Conservation (phyloP, 1,140 invertebrate species). For the Microplitis demolitor region DNA sequence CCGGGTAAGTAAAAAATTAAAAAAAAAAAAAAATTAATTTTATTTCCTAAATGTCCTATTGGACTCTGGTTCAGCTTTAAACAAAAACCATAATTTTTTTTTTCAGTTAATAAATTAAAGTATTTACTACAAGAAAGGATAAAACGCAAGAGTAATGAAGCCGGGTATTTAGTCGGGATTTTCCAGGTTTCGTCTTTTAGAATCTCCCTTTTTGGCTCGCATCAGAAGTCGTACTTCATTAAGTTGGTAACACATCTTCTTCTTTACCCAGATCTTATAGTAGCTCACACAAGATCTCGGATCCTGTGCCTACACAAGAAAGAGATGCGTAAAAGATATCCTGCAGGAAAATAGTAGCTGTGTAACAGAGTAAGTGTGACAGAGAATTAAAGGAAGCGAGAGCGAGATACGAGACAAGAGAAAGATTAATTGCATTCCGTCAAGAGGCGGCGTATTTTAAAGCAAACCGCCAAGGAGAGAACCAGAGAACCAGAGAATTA, state of each 20-base stretch:
- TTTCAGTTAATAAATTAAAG: too few species aligned
- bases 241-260: slow-evolving; percentile 60
- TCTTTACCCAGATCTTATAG: slow-evolving; percentile 18
- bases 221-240: slow-evolving; percentile 61
- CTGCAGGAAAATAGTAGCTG: too few species aligned
- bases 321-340: slow-evolving; percentile 29
- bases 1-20: too few species aligned
- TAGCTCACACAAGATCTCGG: slow-evolving; percentile 21
- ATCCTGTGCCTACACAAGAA: not conserved
- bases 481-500: slow-evolving; percentile 32
- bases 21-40: too few species aligned
- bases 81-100: too few species aligned
- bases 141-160: not conserved
- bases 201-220: slow-evolving; percentile 33
- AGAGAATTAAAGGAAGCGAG: slow-evolving; percentile 11
- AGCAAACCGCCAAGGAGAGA: slow-evolving; percentile 47
- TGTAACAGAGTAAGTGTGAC: slow-evolving; percentile 5
- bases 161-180: not conserved
- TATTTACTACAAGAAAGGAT: not conserved
- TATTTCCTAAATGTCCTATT: too few species aligned
- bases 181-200: not conserved
- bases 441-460: slow-evolving; percentile 56
- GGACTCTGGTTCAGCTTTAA: too few species aligned
- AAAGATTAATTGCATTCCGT: slow-evolving; percentile 63
- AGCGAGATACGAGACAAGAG: slow-evolving; percentile 39